A percentile compares a stretch with the other conserved stretches of the same genome.
Evolutionary conservation across 2,797 vertebrate genomes (phyloP).

Genomic region (Austrolebias charrua): DNA sequence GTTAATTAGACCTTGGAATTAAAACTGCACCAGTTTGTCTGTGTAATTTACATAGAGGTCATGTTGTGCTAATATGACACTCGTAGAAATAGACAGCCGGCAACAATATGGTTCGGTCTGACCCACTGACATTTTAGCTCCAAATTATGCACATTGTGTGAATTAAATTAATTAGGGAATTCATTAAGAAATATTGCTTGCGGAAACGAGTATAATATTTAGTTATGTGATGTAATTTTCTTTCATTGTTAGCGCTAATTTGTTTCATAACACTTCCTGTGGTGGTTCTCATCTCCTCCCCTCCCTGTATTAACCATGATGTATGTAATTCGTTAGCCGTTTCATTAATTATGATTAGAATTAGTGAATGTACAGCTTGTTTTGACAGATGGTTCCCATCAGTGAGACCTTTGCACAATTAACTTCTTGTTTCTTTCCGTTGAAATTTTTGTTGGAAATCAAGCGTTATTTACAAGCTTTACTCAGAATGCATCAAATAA

Average conservation of each 20-base stretch:
- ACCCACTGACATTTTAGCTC: slow-evolving; percentile 88
- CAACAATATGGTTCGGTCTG: slow-evolving; percentile 86
- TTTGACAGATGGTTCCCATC: slow-evolving; percentile 94
- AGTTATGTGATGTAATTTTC: slow-evolving; percentile 90
- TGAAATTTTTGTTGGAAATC: slow-evolving; percentile 70
- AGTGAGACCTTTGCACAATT: slow-evolving; percentile 87
- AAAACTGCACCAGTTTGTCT: slow-evolving; percentile 80
- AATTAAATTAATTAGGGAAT: slow-evolving; percentile 97
- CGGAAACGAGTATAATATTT: slow-evolving; percentile 86
- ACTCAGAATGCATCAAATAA: slow-evolving; percentile 65
- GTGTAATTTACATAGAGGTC: slow-evolving; percentile 85
- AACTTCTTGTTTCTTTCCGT: slow-evolving; percentile 72
- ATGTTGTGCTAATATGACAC: slow-evolving; percentile 87
- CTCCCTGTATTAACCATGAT: slow-evolving; percentile 83
- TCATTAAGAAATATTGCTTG: slow-evolving; percentile 89
- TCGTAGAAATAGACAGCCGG: slow-evolving; percentile 85
- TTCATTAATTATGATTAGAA: slow-evolving; percentile 97
- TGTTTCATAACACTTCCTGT: slow-evolving; percentile 91
- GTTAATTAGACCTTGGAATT: slow-evolving; percentile 68
- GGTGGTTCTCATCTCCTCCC: slow-evolving; percentile 74
- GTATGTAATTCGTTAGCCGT: slow-evolving; percentile 93
- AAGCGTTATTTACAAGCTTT: slow-evolving; percentile 57
- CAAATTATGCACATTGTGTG: slow-evolving; percentile 91
- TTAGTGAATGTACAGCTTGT: slow-evolving; percentile 84
- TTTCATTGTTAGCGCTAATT: slow-evolving; percentile 92